phyloP scores from a whole-genome alignment of 2,797 vertebrate species.

The Melanitta fusca region DNA sequence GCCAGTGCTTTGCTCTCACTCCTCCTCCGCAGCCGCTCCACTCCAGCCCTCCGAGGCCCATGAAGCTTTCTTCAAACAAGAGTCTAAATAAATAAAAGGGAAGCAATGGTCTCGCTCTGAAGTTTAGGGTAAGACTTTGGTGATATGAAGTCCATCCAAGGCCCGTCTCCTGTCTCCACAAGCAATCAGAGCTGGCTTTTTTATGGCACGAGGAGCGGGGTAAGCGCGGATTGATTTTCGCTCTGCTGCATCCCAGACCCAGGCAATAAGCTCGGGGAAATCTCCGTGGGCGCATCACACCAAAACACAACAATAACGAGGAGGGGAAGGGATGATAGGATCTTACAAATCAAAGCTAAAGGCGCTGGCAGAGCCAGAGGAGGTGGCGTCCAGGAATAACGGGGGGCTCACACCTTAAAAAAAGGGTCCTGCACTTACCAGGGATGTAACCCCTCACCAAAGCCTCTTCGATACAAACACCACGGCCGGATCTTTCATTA shows the following conservation, averaged over 20 bases:
- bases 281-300: not conserved
- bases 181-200: not conserved
- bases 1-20: no score
- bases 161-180: not conserved
- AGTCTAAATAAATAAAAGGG: not conserved
- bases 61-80: not conserved
- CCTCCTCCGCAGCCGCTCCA: not conserved
- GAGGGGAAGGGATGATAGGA: not conserved
- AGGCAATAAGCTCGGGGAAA: not conserved
- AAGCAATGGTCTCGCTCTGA: not conserved
- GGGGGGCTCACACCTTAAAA: not conserved
- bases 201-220: not conserved
- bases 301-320: not conserved
- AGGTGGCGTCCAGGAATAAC: not conserved
- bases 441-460: constrained; percentile 1
- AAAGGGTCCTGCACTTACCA: not conserved
- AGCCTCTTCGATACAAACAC: not conserved
- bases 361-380: not conserved
- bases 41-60: not conserved
- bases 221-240: not conserved
- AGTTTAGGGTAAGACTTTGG: not conserved
- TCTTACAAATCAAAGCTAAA: not conserved
- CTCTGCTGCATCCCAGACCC: not conserved
- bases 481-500: not conserved
- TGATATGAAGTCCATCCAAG: not conserved